These are phyloP conservation scores for Tetranychus truncatus DNA, from an alignment of 2,888 invertebrate genomes.

Conservation along the genomic window DNA sequence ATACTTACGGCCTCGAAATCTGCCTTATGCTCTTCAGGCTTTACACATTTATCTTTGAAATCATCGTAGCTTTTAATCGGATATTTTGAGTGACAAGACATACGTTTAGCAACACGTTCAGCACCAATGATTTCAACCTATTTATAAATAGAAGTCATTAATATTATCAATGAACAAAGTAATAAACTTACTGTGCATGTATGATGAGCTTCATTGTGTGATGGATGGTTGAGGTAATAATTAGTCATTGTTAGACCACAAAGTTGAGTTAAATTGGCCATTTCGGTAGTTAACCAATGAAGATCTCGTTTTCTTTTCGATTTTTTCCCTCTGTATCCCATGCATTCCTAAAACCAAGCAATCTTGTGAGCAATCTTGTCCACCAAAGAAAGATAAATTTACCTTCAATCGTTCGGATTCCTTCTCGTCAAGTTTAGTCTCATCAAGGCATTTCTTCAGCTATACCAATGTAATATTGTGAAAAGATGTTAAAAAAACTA, in stretches of 20 bases:
- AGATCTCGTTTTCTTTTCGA: not conserved
- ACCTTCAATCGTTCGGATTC: not conserved
- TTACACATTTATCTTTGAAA: not conserved
- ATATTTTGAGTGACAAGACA: not conserved
- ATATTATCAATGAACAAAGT: not conserved
- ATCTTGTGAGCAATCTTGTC: too few relatives aligned
- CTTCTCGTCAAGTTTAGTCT: not conserved
- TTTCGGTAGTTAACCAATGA: not conserved
- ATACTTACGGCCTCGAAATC: not conserved
- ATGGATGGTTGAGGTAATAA: not conserved
- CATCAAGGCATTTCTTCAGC: not conserved
- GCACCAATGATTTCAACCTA: not conserved
- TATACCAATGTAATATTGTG: not conserved
- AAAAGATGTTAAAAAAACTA: not conserved
- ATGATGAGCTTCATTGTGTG: not conserved
- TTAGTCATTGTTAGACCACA: not conserved
- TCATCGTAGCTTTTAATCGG: not conserved
- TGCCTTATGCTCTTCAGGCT: not conserved
- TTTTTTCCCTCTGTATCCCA: not conserved
- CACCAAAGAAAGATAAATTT: not conserved
- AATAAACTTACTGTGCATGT: not conserved
- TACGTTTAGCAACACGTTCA: not conserved
- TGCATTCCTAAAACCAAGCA: not conserved
- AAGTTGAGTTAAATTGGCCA: not conserved
- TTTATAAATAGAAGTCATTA: not conserved